Evolutionary conservation across 2,888 invertebrate genomes (phyloP).

Genomic region (Trachelus stipa): DNA sequence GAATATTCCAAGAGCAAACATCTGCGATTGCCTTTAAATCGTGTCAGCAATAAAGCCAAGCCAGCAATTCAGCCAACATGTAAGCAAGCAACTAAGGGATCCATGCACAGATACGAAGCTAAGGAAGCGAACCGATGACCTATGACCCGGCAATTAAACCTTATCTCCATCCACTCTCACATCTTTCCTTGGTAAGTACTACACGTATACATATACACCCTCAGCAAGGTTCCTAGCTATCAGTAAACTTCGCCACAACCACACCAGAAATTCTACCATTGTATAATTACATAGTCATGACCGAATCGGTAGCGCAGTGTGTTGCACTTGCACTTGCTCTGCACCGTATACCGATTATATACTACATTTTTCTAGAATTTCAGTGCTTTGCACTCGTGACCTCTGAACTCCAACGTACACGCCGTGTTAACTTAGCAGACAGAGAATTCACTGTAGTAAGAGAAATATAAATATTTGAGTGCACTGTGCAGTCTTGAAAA

Average conservation of each 20-base stretch:
- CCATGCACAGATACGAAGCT: neutral
- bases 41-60: neutral
- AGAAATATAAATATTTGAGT: neutral
- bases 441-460: neutral
- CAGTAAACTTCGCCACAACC: neutral
- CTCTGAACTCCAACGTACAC: neutral
- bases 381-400: neutral
- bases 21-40: neutral
- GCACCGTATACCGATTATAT: neutral
- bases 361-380: neutral
- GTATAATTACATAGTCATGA: neutral
- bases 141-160: neutral
- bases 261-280: neutral
- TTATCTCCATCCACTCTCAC: neutral
- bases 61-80: neutral
- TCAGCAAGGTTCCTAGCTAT: neutral
- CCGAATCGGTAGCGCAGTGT: neutral
- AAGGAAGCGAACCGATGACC: constrained; percentile 5
- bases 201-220: neutral
- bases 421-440: neutral
- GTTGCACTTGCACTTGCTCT: neutral
- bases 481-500: neutral
- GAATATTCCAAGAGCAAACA: constrained; percentile 1
- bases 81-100: neutral
- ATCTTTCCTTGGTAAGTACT: neutral